A percentile compares a stretch with the other conserved stretches of the same genome.
Conservation (phyloP, 2,888 invertebrate species). For the Machimus atricapillus region DNA sequence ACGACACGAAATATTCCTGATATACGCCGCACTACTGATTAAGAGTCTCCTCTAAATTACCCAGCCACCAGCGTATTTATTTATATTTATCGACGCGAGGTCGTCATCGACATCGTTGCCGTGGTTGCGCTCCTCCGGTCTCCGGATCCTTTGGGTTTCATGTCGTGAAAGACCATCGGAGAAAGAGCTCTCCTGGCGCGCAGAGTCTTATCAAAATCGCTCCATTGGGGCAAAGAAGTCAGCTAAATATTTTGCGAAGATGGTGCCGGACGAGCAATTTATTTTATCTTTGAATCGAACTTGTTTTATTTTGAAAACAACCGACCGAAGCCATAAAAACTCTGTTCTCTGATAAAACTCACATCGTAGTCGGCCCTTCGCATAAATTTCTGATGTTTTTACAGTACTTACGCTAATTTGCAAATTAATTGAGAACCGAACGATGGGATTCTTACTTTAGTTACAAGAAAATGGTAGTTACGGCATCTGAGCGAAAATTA, state of each 20-base stretch:
- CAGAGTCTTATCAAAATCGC: background rate
- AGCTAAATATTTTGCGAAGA: background rate
- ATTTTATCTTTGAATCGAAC: conserved; percentile 26
- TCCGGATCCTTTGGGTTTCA: background rate
- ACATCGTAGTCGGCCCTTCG: conserved; percentile 31
- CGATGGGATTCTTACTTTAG: background rate
- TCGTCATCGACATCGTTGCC: background rate
- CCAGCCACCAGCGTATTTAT: background rate
- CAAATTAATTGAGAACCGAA: background rate
- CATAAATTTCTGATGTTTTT: conserved; percentile 23
- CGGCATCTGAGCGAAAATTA: background rate
- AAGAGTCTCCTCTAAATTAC: background rate
- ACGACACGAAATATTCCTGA: conserved; percentile 5
- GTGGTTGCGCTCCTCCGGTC: background rate
- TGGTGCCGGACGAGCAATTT: conserved; percentile 8
- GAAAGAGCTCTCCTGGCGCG: background rate
- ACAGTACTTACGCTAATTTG: conserved; percentile 24
- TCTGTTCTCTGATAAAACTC: conserved; percentile 33
- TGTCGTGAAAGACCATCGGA: background rate
- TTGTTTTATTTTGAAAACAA: conserved; percentile 19
- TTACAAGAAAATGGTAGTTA: background rate
- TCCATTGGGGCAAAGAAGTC: background rate
- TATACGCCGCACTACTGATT: conserved; percentile 4
- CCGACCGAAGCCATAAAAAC: conserved; percentile 31
- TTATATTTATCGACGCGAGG: background rate